Conservation (phyloP, 2,888 invertebrate species). For the Nezara viridula region DNA sequence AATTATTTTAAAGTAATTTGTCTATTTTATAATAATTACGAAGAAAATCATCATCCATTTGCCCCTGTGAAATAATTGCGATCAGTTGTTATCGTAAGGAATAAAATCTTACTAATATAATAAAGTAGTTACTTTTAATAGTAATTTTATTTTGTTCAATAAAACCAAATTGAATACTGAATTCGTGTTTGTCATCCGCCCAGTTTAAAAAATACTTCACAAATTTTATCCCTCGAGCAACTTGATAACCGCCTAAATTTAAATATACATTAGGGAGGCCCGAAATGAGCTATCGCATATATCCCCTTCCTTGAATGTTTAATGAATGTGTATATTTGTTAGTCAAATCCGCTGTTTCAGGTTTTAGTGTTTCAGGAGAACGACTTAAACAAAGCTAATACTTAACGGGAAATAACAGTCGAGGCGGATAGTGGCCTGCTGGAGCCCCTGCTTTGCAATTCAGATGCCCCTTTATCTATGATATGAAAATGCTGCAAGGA, state of each 20-base stretch:
- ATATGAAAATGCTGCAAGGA: not conserved
- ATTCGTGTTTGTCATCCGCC: no score
- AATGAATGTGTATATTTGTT: slow-evolving; percentile 6
- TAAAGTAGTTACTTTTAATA: no score
- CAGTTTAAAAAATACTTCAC: not conserved
- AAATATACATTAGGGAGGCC: not conserved
- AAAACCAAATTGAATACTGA: no score
- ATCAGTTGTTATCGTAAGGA: no score
- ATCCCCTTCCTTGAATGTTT: not conserved
- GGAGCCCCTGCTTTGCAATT: not conserved
- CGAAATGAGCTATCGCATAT: slow-evolving; percentile 4
- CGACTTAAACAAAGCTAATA: slow-evolving; percentile 17
- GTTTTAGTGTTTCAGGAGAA: slow-evolving; percentile 10
- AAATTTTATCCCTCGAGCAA: not conserved
- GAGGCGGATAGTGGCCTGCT: not conserved
- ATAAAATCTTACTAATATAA: no score
- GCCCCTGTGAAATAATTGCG: no score
- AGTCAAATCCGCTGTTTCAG: not conserved
- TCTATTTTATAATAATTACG: no score
- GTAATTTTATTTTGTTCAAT: no score
- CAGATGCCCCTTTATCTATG: slow-evolving; percentile 9
- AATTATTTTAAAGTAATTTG: no score
- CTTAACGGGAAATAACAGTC: slow-evolving; percentile 19
- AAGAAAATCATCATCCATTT: no score
- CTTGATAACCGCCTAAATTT: not conserved